Percentiles rank a stretch among this genome's conserved stretches.
Conservation (phyloP, 1,140 invertebrate genomes). For the fruit fly (Drosophila melanogaster) region DNA sequence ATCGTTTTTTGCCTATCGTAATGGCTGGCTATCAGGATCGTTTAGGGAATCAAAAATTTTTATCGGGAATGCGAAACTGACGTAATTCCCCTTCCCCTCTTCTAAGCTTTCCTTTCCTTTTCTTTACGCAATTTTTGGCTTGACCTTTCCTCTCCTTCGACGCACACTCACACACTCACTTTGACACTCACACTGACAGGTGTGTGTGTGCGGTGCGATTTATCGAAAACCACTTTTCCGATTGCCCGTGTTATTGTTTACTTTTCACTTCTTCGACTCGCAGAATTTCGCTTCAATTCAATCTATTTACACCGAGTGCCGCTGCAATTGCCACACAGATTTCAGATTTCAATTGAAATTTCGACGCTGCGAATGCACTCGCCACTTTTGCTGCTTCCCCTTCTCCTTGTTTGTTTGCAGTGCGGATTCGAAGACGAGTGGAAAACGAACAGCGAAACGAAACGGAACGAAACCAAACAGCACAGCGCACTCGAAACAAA, state of each 20-base stretch:
- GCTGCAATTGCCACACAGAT: slow-evolving; percentile 57
- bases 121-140: slow-evolving; percentile 62
- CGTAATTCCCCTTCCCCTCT: slow-evolving; percentile 27
- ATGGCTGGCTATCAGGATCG: not conserved
- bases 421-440: slow-evolving; percentile 17
- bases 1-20: not conserved
- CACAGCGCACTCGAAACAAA: slow-evolving; percentile 1
- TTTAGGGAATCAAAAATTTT: not conserved
- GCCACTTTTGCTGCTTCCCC: slow-evolving; percentile 21
- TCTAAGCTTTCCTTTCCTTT: not conserved
- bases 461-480: slow-evolving; percentile 16
- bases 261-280: slow-evolving; percentile 52
- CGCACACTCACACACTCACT: slow-evolving; percentile 24
- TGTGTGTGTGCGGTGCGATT: slow-evolving; percentile 42
- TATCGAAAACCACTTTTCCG: slow-evolving; percentile 55
- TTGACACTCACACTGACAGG: slow-evolving; percentile 14
- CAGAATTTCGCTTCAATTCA: slow-evolving; percentile 50
- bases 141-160: slow-evolving; percentile 69
- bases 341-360: slow-evolving; percentile 22
- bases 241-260: slow-evolving; percentile 58
- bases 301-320: slow-evolving; percentile 48
- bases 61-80: slow-evolving; percentile 23
- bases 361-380: slow-evolving; percentile 23
- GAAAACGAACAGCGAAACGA: slow-evolving; percentile 9
- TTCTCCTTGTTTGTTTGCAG: slow-evolving; percentile 22